Evolutionary conservation across 2,113 vertebrate species (phyloP).

Genomic region (Pseudorectes ferrugineus): DNA sequence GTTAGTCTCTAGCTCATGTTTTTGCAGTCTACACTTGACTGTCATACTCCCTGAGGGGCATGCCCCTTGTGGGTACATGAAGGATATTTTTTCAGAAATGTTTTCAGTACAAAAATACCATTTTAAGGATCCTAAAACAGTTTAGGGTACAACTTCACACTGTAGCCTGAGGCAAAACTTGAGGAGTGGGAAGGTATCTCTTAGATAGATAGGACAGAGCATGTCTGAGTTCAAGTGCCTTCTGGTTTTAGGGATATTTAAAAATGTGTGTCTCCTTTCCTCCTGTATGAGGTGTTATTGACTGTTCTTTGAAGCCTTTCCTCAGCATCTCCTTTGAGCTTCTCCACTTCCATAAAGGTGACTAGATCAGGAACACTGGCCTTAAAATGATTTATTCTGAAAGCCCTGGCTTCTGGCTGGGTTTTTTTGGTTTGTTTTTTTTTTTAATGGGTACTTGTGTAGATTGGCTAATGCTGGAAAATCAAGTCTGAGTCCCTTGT

Average conservation of each 20-base stretch:
- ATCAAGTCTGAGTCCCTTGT: neutral
- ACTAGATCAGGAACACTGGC: neutral
- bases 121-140: neutral
- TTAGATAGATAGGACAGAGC: neutral
- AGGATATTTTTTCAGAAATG: neutral
- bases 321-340: neutral
- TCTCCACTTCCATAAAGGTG: neutral
- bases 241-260: neutral
- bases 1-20: neutral
- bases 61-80: fast-evolving
- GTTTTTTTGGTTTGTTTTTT: neutral
- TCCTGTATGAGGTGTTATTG: neutral
- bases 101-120: neutral
- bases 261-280: neutral
- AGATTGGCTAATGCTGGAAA: neutral
- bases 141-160: neutral
- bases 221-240: neutral
- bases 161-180: neutral
- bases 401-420: neutral
- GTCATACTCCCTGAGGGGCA: neutral
- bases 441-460: neutral
- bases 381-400: neutral
- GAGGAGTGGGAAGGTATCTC: neutral
- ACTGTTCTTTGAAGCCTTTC: neutral
- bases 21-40: neutral